Percentiles rank a stretch among this genome's conserved stretches.
Conservation (phyloP, 37 sponge, comb jelly and placozoan genomes). For the Bolinopsis microptera region DNA sequence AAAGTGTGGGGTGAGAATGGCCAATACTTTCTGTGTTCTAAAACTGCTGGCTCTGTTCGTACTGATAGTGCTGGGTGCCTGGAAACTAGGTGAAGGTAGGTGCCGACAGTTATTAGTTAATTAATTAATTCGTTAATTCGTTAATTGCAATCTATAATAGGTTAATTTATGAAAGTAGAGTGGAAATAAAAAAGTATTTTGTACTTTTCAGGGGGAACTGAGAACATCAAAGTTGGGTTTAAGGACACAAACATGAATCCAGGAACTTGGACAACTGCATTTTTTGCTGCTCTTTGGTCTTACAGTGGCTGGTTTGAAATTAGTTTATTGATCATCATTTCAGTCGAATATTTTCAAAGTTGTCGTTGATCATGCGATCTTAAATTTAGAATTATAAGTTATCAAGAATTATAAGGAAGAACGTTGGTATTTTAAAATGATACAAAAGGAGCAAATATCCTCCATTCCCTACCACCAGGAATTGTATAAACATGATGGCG, state of each 20-base stretch:
- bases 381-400: no score
- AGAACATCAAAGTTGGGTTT: conserved; percentile 2
- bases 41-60: neutral
- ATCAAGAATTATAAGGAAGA: no score
- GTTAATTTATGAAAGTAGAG: no score
- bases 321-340: no score
- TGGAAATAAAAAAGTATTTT: no score
- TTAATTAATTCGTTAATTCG: no score
- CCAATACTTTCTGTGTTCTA: conserved; percentile 5
- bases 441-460: neutral
- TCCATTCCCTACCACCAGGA: neutral
- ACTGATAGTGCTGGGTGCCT: neutral
- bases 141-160: neutral
- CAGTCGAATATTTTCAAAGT: no score
- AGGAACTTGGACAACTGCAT: conserved; percentile 19
- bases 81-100: neutral
- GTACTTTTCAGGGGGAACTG: neutral
- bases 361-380: no score
- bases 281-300: conserved; percentile 38
- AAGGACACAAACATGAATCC: neutral
- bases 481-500: conserved; percentile 12
- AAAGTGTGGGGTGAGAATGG: conserved; percentile 39
- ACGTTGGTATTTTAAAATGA: neutral
- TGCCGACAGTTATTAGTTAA: no score
- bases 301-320: conserved; percentile 30